These are phyloP conservation scores for Formica selysi DNA, from an alignment of 1,140 invertebrate genomes.

Conservation along the genomic window DNA sequence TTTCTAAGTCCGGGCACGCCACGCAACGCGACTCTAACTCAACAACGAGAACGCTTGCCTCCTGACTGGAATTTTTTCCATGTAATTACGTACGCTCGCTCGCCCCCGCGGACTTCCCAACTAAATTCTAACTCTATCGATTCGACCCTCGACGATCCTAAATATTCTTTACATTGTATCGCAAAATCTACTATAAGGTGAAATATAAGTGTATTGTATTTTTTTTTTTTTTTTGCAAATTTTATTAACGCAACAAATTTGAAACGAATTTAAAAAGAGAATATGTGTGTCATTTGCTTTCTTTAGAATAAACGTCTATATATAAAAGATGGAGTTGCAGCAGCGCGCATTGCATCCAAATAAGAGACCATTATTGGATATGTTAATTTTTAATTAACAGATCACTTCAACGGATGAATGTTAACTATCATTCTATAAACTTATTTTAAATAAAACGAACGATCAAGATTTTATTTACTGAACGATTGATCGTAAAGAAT, in stretches of 20 bases:
- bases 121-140: constrained; percentile 60
- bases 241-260: not conserved
- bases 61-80: constrained; percentile 83
- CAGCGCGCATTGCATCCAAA: not conserved
- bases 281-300: not conserved
- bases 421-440: not conserved
- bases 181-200: constrained; percentile 15
- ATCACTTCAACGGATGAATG: not conserved
- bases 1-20: constrained; percentile 78
- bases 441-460: constrained; percentile 5
- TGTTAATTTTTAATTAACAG: constrained; percentile 24
- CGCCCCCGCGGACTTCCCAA: constrained; percentile 41
- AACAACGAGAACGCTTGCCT: constrained; percentile 77
- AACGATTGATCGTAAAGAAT: not conserved
- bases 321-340: not conserved
- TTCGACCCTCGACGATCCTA: constrained; percentile 28
- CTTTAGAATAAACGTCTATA: not conserved
- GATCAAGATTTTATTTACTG: constrained; percentile 22
- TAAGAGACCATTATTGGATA: not conserved
- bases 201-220: constrained; percentile 11
- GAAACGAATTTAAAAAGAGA: not conserved
- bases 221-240: not conserved
- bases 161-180: constrained; percentile 53
- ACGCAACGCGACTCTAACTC: constrained; percentile 73
- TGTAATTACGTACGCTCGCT: constrained; percentile 79